A percentile compares a stretch with the other conserved stretches of the same genome.
Conservation (phyloP, 2,113 vertebrate species). For the Myotis davidii region DNA sequence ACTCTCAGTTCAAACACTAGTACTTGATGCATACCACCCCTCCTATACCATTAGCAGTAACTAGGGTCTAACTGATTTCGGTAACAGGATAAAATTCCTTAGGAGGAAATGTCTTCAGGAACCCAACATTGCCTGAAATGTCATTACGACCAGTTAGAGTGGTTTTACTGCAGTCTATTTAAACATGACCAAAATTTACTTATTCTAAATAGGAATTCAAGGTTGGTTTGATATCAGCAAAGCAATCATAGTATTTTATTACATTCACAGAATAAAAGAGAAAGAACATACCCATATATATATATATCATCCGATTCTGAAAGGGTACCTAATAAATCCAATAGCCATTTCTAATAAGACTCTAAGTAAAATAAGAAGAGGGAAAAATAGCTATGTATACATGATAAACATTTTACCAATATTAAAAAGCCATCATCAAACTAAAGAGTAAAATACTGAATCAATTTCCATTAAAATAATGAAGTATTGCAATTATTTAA, state of each 20-base stretch:
- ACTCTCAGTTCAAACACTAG: background rate
- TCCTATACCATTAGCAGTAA: background rate
- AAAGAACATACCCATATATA: background rate
- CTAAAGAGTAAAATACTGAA: constrained; percentile 14
- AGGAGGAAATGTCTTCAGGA: background rate
- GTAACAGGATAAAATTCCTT: background rate
- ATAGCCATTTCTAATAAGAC: background rate
- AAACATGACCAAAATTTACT: background rate
- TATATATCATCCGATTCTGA: background rate
- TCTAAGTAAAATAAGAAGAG: background rate
- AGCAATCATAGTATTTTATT: background rate
- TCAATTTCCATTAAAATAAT: constrained; percentile 23
- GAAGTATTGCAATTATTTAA: background rate
- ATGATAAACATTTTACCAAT: background rate
- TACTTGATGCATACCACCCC: background rate
- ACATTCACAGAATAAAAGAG: background rate
- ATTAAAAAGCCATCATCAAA: constrained; percentile 30
- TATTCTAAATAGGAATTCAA: constrained; percentile 7
- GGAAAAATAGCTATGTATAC: background rate
- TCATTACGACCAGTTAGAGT: background rate
- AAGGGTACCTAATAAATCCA: background rate
- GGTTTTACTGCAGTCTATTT: background rate
- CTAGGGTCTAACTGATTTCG: background rate
- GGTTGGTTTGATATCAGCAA: background rate
- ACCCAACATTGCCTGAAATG: background rate